These are phyloP conservation scores for Melipona bicolor DNA, from an alignment of 2,888 invertebrate species.

Conservation along the genomic window DNA sequence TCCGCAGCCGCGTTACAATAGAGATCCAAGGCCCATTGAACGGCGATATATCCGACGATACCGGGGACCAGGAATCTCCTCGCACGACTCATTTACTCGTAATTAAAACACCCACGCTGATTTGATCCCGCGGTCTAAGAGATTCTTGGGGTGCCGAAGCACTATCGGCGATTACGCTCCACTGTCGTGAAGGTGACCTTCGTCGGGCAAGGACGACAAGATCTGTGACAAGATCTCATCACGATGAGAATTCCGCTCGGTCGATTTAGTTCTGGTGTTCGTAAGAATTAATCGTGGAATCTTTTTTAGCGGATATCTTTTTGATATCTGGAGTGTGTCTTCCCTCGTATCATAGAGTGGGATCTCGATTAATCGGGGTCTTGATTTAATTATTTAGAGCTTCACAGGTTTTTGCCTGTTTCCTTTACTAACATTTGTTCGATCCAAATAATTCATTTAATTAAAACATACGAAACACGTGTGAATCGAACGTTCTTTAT, in stretches of 20 bases:
- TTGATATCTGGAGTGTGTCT: background rate
- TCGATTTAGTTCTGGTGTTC: background rate
- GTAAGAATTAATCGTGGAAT: background rate
- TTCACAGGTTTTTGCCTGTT: no score
- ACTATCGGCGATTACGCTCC: conserved; percentile 50
- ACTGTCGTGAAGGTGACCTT: conserved; percentile 51
- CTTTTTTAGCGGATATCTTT: no score
- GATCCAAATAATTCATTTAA: no score
- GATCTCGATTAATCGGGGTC: no score
- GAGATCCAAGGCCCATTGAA: conserved; percentile 55
- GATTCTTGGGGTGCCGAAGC: conserved; percentile 60
- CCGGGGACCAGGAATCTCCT: conserved; percentile 53
- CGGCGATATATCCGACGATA: conserved; percentile 51
- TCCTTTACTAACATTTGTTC: no score
- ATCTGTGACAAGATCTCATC: conserved; percentile 6
- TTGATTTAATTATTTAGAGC: no score
- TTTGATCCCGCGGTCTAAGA: conserved; percentile 59
- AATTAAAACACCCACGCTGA: conserved; percentile 74
- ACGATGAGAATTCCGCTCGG: conserved; percentile 32
- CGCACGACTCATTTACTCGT: conserved; percentile 63
- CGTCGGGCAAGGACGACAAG: background rate
- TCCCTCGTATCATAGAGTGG: no score
- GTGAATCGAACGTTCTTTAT: no score
- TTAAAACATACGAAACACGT: no score
- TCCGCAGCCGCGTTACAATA: conserved; percentile 37